phyloP scores from a whole-genome alignment of 2,113 vertebrate genomes.

The Cariama cristata region DNA sequence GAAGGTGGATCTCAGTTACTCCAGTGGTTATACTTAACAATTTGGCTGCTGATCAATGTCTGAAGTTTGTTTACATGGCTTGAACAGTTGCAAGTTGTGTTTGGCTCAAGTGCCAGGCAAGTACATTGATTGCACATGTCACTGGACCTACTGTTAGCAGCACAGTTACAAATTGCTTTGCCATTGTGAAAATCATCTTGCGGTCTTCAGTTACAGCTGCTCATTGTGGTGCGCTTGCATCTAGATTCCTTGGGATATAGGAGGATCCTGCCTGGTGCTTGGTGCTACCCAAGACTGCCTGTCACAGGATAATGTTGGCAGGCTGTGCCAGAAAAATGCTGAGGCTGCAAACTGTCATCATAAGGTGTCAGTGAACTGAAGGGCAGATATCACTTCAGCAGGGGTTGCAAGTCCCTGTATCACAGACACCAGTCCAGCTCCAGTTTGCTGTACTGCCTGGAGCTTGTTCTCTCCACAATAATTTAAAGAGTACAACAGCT shows the following conservation, averaged over 20 bases:
- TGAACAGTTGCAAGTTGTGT: background rate
- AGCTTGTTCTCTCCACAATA: background rate
- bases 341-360: background rate
- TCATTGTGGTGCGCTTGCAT: background rate
- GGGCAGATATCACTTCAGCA: background rate
- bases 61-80: background rate
- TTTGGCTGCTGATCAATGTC: background rate
- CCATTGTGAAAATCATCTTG: background rate
- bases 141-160: background rate
- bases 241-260: background rate
- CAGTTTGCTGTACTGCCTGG: background rate
- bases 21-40: background rate
- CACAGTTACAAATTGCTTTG: background rate
- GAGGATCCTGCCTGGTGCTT: background rate
- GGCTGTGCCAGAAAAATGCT: background rate
- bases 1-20: background rate
- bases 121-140: background rate
- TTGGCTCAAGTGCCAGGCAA: background rate
- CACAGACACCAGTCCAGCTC: background rate
- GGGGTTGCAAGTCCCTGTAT: rapidly evolving
- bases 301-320: rapidly evolving
- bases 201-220: rapidly evolving
- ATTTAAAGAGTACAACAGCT: background rate
- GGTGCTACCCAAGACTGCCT: background rate
- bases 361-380: background rate